Conservation (phyloP, 2,113 vertebrate species). For the Thermophis baileyi region DNA sequence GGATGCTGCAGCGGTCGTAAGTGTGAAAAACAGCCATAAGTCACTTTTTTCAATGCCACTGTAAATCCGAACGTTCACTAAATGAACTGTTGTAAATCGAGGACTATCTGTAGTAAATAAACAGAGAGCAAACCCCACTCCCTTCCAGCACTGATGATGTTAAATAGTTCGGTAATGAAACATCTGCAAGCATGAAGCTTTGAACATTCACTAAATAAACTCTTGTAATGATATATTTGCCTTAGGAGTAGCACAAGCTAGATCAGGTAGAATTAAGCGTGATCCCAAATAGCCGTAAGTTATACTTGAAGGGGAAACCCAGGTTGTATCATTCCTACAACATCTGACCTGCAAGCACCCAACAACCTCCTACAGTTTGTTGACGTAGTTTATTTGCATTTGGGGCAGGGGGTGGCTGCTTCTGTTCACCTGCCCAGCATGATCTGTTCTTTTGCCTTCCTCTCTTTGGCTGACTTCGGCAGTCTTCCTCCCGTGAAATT, state of each 20-base stretch:
- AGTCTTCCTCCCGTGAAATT: not conserved
- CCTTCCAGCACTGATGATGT: no score
- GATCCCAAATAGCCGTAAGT: not conserved
- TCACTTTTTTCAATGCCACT: not conserved
- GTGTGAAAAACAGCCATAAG: not conserved
- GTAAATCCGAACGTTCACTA: not conserved
- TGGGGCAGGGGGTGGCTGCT: not conserved
- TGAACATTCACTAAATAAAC: no score
- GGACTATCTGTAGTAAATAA: no score
- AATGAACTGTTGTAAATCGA: no score
- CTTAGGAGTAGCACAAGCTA: not conserved
- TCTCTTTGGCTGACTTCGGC: not conserved
- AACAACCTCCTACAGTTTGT: not conserved
- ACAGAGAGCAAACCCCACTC: no score
- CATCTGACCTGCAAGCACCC: not conserved
- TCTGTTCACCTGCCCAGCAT: conserved; percentile 4
- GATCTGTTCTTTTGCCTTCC: not conserved
- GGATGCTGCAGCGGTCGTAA: not conserved
- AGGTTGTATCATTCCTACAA: not conserved
- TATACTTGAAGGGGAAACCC: not conserved
- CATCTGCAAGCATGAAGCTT: no score
- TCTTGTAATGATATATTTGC: no score
- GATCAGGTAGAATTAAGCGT: not conserved
- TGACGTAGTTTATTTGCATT: not conserved
- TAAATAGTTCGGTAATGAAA: no score